Percentiles rank a stretch among this genome's conserved stretches.
These are phyloP conservation scores for Plagodis dolabraria DNA, from an alignment of 2,888 invertebrate species.

Conservation along the genomic window DNA sequence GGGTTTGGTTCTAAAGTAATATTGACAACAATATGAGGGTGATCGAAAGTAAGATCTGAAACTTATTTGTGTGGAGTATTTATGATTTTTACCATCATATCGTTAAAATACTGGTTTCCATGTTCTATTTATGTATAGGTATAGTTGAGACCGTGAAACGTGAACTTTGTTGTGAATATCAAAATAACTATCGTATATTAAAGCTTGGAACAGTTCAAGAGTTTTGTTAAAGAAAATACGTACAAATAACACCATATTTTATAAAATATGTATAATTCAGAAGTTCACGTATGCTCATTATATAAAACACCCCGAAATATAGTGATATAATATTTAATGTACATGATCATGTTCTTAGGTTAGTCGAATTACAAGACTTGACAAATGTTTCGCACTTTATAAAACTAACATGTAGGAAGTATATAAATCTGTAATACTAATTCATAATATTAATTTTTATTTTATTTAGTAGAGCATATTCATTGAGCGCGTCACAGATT, in stretches of 20 bases:
- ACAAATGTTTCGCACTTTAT: conserved; percentile 62
- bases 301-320: conserved; percentile 12
- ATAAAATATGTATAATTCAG: neutral
- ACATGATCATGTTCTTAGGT: conserved; percentile 49
- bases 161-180: conserved; percentile 1
- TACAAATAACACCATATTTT: no score
- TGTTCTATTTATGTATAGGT: conserved; percentile 21
- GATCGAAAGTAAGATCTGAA: conserved; percentile 37
- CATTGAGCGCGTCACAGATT: conserved; percentile 44
- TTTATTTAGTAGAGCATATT: conserved; percentile 58
- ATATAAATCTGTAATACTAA: conserved; percentile 37
- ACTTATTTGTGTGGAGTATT: conserved; percentile 24
- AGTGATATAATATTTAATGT: conserved; percentile 35
- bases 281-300: conserved; percentile 7
- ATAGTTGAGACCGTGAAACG: conserved; percentile 21
- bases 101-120: conserved; percentile 41
- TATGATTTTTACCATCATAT: conserved; percentile 33
- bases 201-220: no score
- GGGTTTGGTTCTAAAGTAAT: conserved; percentile 43
- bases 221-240: no score
- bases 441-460: conserved; percentile 50
- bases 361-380: conserved; percentile 64
- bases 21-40: conserved; percentile 27
- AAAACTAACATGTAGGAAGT: conserved; percentile 56
- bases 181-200: no score